phyloP scores from a whole-genome alignment of 2,888 invertebrate genomes.

The Sussaba pulchella region DNA sequence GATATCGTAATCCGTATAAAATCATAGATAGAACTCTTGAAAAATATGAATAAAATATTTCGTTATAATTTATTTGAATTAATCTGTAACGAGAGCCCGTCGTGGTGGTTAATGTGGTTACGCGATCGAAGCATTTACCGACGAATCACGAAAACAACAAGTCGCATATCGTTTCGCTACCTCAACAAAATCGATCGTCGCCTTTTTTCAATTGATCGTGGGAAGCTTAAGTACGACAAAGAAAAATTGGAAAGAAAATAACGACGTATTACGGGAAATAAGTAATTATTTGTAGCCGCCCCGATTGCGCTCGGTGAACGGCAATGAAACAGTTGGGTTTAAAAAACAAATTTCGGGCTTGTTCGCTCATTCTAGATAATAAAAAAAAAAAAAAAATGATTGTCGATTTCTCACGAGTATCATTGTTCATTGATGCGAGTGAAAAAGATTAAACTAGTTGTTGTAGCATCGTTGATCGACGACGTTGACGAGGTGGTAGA shows the following conservation, averaged over 20 bases:
- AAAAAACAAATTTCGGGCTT: background rate
- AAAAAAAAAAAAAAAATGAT: no score
- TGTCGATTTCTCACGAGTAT: constrained; percentile 27
- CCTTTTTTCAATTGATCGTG: constrained; percentile 33
- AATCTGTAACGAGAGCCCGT: constrained; percentile 60
- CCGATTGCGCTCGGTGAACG: constrained; percentile 41
- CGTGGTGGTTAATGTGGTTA: constrained; percentile 34
- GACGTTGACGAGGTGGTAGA: background rate
- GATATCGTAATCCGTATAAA: constrained; percentile 48
- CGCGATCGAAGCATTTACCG: constrained; percentile 21
- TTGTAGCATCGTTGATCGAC: constrained; percentile 12
- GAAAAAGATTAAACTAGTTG: background rate
- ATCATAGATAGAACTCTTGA: constrained; percentile 58
- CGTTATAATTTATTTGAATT: constrained; percentile 65
- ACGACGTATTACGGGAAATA: constrained; percentile 42
- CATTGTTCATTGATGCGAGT: background rate
- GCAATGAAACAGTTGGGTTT: constrained; percentile 18
- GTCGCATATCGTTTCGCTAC: constrained; percentile 27
- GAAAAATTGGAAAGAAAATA: no score
- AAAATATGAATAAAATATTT: constrained; percentile 52
- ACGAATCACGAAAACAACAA: background rate
- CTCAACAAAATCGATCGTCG: constrained; percentile 36
- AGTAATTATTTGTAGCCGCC: constrained; percentile 31
- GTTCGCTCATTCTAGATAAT: background rate
- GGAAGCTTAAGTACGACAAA: constrained; percentile 22